These are phyloP conservation scores for Fukomys damarensis DNA, from an alignment of 2,113 vertebrate species.

Conservation along the genomic window DNA sequence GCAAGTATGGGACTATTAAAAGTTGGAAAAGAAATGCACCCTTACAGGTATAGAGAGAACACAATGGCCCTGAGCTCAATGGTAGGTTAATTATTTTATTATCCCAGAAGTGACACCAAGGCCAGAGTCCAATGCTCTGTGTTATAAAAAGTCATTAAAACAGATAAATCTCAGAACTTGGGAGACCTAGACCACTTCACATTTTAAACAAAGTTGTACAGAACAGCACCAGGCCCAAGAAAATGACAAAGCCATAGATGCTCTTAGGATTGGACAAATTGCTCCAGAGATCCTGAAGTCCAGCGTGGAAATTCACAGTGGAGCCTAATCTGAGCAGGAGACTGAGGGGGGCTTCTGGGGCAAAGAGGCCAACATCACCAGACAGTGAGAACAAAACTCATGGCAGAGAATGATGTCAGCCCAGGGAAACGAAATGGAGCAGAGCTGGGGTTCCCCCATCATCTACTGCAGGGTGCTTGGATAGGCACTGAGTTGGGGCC, in stretches of 20 bases:
- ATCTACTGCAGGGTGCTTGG: rapidly evolving
- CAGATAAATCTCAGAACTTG: not conserved
- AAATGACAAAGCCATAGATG: not conserved
- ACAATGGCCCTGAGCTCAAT: not conserved
- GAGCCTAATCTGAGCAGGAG: not conserved
- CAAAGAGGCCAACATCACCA: not conserved
- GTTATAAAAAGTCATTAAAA: slow-evolving; percentile 11
- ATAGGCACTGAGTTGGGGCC: not conserved
- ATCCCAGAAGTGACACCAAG: not conserved
- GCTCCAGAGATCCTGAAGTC: not conserved
- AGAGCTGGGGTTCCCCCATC: not conserved
- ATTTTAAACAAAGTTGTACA: not conserved
- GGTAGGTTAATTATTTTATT: not conserved
- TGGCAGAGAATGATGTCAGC: not conserved
- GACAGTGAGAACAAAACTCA: not conserved
- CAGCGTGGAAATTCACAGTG: not conserved
- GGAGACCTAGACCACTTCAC: not conserved
- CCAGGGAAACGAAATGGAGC: not conserved
- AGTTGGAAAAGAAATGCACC: not conserved
- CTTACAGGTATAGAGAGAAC: not conserved
- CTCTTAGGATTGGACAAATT: not conserved
- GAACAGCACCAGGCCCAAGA: too few species aligned
- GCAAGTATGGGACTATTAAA: not conserved
- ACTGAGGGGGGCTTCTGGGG: not conserved
- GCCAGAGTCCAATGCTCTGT: not conserved